Base-by-base conservation (phyloP, 2,888 invertebrate genomes). In the Habroteleia sp. region DNA sequence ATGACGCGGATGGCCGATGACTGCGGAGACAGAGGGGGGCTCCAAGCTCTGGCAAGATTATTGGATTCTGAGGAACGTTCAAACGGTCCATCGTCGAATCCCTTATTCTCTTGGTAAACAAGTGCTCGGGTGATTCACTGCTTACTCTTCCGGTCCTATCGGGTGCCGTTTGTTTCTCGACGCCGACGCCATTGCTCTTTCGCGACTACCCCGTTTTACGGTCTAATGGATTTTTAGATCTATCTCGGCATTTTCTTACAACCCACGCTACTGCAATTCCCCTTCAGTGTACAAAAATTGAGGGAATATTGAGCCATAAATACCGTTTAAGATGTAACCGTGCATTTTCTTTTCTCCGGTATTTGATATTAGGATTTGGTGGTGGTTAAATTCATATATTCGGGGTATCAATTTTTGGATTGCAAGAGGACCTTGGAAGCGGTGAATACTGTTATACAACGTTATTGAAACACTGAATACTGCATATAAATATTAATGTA, bases 101-200 rank as follows among this genome's bases (percentile, higher is more conserved):
- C 82, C 84, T 86, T 86, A 87, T 87, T 87, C 85, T 81, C 83
- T 87, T 81, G 84, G 87, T 87, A 87, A 87, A 87, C 87, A 87
- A 87, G 85, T 83, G 86, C 85, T 86, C 81, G 84, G 86, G 86
- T 87, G 86, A 87, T 87, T 87, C 86, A 87, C 86, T 86, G 87
- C 87, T 86, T 85, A 58, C 66, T 75, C 56, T 85, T 85, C 84
- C 86, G 82, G 83, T 86, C 80, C 84, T 84, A 83, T 86, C 85
- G 82, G 82, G 81, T 82, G 83, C 84, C 87, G 85, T 87, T 87
- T 87, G 84, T 87, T 86, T 86, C 84, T 80, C 82, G 85, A 85
- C 84, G 78, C 75, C 78, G 77, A 80, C 78, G 85, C 85, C 85
- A 85, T 85, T 82, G 83, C 82, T 75, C 79, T 63, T 29, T 79